Evolutionary conservation across 2,113 vertebrate genomes (phyloP).

Genomic region (Benitochromis conjunctus): DNA sequence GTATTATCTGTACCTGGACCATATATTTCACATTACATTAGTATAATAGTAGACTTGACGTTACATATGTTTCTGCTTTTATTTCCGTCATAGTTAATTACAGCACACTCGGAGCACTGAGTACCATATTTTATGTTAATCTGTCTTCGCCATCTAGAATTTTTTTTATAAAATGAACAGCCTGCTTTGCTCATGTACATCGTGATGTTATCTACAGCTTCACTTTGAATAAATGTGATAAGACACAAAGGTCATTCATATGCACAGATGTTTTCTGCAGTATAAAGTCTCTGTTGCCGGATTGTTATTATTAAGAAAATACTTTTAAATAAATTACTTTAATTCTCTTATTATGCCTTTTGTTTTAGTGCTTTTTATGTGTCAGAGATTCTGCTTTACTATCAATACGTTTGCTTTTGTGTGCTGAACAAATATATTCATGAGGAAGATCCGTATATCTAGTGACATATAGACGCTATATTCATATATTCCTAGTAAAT

Average conservation of each 20-base stretch:
- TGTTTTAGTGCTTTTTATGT: neutral
- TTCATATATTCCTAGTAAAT: neutral
- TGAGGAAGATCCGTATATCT: neutral
- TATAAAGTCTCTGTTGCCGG: neutral
- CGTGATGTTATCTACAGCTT: neutral
- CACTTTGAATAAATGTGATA: neutral
- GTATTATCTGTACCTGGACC: neutral
- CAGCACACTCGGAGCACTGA: neutral
- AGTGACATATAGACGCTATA: neutral
- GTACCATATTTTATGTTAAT: neutral
- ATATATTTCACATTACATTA: neutral
- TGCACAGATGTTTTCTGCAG: neutral
- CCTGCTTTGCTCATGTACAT: neutral
- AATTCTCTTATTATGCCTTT: neutral
- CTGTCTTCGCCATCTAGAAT: neutral
- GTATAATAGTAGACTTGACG: neutral
- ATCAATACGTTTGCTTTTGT: neutral
- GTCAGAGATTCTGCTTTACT: neutral
- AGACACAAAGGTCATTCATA: neutral
- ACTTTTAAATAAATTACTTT: neutral
- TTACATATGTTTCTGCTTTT: neutral
- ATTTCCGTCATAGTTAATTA: accelerated
- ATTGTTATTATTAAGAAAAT: neutral
- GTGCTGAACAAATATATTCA: neutral
- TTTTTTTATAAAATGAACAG: neutral